A percentile compares a stretch with the other conserved stretches of the same genome.
phyloP scores from a whole-genome alignment of 1,140 invertebrate genomes.

The Sycophila sp. region DNA sequence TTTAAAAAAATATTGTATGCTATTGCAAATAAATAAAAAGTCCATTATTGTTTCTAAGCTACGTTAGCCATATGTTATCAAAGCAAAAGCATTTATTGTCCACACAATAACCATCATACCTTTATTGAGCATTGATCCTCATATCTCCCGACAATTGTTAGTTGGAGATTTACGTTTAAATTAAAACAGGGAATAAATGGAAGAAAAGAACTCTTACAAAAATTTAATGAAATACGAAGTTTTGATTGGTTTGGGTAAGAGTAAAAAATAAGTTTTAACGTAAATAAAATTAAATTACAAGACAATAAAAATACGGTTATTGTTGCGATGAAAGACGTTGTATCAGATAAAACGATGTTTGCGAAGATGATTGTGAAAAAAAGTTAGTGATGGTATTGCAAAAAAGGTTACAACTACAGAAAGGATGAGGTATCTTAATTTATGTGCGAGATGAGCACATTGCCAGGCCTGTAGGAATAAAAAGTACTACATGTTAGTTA shows the following conservation, averaged over 20 bases:
- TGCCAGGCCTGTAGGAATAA: conserved; percentile 62
- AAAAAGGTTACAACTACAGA: conserved; percentile 48
- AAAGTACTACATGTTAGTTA: conserved; percentile 52
- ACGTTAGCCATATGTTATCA: background rate
- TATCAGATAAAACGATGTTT: conserved; percentile 61
- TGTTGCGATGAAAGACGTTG: conserved; percentile 46
- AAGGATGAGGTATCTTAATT: conserved; percentile 59
- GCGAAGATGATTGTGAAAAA: conserved; percentile 48
- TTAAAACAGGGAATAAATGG: conserved; percentile 29
- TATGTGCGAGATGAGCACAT: conserved; percentile 58
- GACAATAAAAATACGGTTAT: conserved; percentile 18
- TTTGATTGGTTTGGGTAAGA: background rate
- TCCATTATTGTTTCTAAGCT: conserved; percentile 3
- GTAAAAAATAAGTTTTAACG: conserved; percentile 25
- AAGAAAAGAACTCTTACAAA: conserved; percentile 33
- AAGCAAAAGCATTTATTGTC: conserved; percentile 26
- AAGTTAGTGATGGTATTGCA: conserved; percentile 47
- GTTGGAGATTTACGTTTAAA: conserved; percentile 46
- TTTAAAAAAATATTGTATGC: background rate
- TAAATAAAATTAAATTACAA: conserved; percentile 31
- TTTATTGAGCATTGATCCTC: conserved; percentile 57
- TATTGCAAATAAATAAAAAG: background rate
- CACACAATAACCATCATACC: conserved; percentile 48
- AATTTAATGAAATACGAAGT: background rate
- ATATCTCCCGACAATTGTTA: conserved; percentile 55